phyloP scores from a whole-genome alignment of 2,888 invertebrate species.

The Stenchaetothrips biformis region DNA sequence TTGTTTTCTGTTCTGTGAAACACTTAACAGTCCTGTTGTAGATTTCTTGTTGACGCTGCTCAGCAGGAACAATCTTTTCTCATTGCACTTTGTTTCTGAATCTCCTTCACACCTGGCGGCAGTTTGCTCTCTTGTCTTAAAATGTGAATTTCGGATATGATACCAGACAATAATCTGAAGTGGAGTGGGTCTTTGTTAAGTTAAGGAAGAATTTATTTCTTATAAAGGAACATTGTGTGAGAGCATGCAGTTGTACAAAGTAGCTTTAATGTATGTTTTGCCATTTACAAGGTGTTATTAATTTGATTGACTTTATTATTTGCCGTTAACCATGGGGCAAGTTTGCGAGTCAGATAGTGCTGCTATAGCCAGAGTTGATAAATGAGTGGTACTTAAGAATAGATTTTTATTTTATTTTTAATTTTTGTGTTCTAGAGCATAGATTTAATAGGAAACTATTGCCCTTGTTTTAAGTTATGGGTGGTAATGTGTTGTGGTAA shows the following conservation, averaged over 20 bases:
- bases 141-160: slow-evolving; percentile 9
- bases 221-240: not conserved
- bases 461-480: no score
- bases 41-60: not conserved
- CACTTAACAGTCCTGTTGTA: not conserved
- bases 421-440: no score
- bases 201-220: slow-evolving; percentile 12
- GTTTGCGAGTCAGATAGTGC: no score
- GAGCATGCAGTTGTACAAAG: not conserved
- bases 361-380: no score
- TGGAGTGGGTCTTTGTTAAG: slow-evolving; percentile 16
- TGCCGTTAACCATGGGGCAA: not conserved
- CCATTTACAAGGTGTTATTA: not conserved
- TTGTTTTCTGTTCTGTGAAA: not conserved
- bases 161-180: slow-evolving; percentile 21
- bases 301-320: not conserved
- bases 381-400: no score
- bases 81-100: not conserved
- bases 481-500: no score
- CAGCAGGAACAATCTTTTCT: not conserved
- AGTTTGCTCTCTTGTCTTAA: slow-evolving; percentile 1
- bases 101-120: not conserved
- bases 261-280: slow-evolving; percentile 11
- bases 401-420: no score
- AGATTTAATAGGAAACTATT: no score